Conservation (phyloP, 2,888 invertebrate species). For the Sphaerophoria rueppellii region DNA sequence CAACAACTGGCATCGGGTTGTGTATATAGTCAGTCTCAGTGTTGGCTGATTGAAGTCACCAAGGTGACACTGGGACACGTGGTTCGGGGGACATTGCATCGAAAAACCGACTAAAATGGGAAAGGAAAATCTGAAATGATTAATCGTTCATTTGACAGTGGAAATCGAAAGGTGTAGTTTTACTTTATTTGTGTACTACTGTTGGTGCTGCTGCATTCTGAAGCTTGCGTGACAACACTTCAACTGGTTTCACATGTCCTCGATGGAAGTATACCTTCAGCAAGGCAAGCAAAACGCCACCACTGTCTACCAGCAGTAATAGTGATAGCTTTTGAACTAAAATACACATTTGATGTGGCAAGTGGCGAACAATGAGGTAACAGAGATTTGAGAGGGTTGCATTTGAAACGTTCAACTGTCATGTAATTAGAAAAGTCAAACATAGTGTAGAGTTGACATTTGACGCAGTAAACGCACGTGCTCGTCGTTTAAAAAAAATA, state of each 20-base stretch:
- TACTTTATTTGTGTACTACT: conserved; percentile 7
- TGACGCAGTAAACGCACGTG: conserved; percentile 61
- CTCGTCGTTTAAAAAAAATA: conserved; percentile 19
- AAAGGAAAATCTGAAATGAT: conserved; percentile 50
- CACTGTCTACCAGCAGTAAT: not conserved
- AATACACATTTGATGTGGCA: conserved; percentile 5
- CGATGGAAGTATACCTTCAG: conserved; percentile 39
- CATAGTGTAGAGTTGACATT: conserved; percentile 61
- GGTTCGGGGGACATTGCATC: conserved; percentile 51
- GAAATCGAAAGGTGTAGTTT: conserved; percentile 71
- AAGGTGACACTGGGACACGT: conserved; percentile 57
- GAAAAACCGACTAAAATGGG: conserved; percentile 19
- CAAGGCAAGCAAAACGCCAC: not conserved
- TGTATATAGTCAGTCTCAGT: not conserved
- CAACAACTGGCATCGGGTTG: not conserved
- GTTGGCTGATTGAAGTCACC: conserved; percentile 66
- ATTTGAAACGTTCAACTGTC: conserved; percentile 30
- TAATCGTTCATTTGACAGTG: conserved; percentile 67
- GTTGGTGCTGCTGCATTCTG: conserved; percentile 45
- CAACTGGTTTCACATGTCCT: conserved; percentile 73
- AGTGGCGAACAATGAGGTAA: not conserved
- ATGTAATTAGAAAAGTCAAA: conserved; percentile 61
- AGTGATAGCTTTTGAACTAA: conserved; percentile 33
- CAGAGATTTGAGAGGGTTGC: conserved; percentile 49
- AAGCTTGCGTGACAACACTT: conserved; percentile 70